Conservation (phyloP, 2,113 vertebrate species). For the Charadrius vociferus region DNA sequence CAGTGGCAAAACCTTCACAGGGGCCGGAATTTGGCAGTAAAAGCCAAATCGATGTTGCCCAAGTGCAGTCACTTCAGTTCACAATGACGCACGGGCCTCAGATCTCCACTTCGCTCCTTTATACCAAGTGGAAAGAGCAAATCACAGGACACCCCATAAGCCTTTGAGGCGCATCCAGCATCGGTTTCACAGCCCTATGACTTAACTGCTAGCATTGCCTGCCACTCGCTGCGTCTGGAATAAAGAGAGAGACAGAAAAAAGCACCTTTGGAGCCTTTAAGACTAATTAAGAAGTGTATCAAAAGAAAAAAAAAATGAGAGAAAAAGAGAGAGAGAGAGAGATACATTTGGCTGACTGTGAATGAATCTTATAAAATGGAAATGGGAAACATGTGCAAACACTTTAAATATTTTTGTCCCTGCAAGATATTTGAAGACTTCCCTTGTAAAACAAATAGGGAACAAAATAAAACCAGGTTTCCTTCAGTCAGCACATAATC, state of each 20-base stretch:
- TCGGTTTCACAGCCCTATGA: not conserved
- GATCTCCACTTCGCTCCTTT: constrained; percentile 55
- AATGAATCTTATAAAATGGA: constrained; percentile 68
- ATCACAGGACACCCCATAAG: constrained; percentile 52
- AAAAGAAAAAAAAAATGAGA: not conserved
- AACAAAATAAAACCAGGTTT: constrained; percentile 51
- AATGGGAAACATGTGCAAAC: constrained; percentile 58
- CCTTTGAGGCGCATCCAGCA: constrained; percentile 68
- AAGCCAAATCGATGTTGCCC: not conserved
- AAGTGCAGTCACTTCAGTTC: not conserved
- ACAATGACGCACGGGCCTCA: not conserved
- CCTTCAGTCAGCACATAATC: constrained; percentile 50
- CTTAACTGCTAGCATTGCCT: constrained; percentile 25
- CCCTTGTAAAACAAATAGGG: constrained; percentile 62
- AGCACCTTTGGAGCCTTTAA: constrained; percentile 47
- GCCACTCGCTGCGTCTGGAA: not conserved
- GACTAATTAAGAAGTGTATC: constrained; percentile 51
- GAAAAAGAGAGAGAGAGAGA: not conserved
- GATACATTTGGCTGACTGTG: constrained; percentile 63
- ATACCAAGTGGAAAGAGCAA: not conserved
- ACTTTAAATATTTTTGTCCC: constrained; percentile 41
- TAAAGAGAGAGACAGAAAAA: constrained; percentile 36
- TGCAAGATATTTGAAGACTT: constrained; percentile 46
- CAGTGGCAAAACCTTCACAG: not conserved
- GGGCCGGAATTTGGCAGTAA: not conserved